A percentile compares a stretch with the other conserved stretches of the same genome.
phyloP scores from a whole-genome alignment of 2,888 invertebrate genomes.

The Conus canariensis region DNA sequence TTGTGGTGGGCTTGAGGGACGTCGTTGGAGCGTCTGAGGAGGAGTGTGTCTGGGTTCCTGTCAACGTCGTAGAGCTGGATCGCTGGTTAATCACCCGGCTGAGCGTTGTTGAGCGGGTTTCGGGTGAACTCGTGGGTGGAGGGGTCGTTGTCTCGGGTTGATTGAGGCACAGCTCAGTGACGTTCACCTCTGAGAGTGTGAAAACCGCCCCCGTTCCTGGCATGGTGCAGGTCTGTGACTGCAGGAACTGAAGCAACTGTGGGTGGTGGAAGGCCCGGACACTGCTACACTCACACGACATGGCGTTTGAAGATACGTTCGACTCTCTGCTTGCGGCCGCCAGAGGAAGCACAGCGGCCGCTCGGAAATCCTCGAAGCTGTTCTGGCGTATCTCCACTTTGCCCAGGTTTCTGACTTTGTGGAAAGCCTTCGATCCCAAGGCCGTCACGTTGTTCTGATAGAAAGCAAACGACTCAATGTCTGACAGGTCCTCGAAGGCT shows the following conservation, averaged over 20 bases:
- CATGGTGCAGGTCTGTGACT: slow-evolving; percentile 26
- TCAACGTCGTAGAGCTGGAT: background rate
- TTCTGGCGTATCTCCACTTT: slow-evolving; percentile 24
- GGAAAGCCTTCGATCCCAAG: slow-evolving; percentile 9
- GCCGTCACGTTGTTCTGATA: slow-evolving; percentile 32
- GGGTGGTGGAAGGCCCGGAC: slow-evolving; percentile 9
- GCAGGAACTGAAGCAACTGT: background rate
- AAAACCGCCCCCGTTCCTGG: background rate
- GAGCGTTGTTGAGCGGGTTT: background rate
- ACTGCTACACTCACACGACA: slow-evolving; percentile 14
- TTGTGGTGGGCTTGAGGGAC: slow-evolving; percentile 15
- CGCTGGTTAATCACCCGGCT: background rate
- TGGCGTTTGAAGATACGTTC: slow-evolving; percentile 21
- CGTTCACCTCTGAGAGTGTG: slow-evolving; percentile 12
- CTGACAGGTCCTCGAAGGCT: slow-evolving; percentile 32
- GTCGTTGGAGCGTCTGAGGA: background rate
- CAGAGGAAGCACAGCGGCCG: background rate
- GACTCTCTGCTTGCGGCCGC: background rate
- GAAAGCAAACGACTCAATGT: slow-evolving; percentile 9
- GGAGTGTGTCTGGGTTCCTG: background rate
- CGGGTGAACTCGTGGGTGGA: background rate
- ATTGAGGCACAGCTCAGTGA: background rate
- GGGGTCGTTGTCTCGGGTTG: background rate
- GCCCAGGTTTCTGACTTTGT: background rate
- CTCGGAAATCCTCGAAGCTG: background rate